Evolutionary conservation across 2,888 invertebrate genomes (phyloP).

Genomic region (Amphiduros pacificus): DNA sequence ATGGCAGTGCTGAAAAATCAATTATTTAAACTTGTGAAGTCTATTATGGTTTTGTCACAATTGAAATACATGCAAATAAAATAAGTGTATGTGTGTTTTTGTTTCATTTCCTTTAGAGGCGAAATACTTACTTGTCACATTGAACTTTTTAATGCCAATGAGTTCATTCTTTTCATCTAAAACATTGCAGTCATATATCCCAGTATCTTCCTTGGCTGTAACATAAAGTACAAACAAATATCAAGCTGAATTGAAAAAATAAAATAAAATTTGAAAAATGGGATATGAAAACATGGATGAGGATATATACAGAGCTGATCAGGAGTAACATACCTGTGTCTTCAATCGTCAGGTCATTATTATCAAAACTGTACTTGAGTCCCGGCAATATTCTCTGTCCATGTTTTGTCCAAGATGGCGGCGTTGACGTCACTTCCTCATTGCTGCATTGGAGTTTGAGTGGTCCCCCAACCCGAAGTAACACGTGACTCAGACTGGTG

Average conservation of each 20-base stretch:
- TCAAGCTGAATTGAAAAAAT: neutral
- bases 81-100: too few relatives aligned
- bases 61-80: too few relatives aligned
- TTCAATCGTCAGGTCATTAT: slow-evolving; percentile 14
- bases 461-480: slow-evolving; percentile 15
- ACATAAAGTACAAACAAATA: neutral
- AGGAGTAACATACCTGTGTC: slow-evolving; percentile 17
- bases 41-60: too few relatives aligned
- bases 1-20: slow-evolving; percentile 9
- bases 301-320: too few relatives aligned
- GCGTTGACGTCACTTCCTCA: too few relatives aligned
- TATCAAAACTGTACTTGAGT: slow-evolving; percentile 14
- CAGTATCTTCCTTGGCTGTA: slow-evolving; percentile 11
- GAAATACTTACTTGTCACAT: slow-evolving; percentile 25
- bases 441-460: slow-evolving; percentile 22
- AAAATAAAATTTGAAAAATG: neutral
- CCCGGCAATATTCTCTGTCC: slow-evolving; percentile 1
- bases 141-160: slow-evolving; percentile 22
- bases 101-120: too few relatives aligned
- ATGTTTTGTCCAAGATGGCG: slow-evolving; percentile 16
- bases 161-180: neutral
- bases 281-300: too few relatives aligned
- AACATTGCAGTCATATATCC: slow-evolving; percentile 18
- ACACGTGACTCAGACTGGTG: slow-evolving; percentile 20
- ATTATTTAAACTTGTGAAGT: too few relatives aligned